phyloP scores from a whole-genome alignment of 2,113 vertebrate species.

The Poeciliopsis retropinna region DNA sequence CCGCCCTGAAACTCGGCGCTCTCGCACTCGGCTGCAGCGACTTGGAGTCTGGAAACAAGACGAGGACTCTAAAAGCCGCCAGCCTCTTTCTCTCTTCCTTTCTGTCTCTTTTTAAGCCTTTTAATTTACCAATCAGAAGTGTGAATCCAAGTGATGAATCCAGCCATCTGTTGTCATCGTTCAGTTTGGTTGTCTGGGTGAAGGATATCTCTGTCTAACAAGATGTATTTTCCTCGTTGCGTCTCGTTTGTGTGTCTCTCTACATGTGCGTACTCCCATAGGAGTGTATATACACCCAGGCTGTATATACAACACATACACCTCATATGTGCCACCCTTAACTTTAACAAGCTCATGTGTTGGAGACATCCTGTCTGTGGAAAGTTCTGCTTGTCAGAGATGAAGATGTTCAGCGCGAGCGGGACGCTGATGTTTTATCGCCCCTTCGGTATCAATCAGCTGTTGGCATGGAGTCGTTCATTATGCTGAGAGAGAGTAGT shows the following conservation, averaged over 20 bases:
- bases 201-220: conserved; percentile 28
- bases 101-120: background rate
- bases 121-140: conserved; percentile 39
- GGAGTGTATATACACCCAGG: conserved; percentile 74
- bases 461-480: conserved; percentile 47
- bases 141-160: conserved; percentile 26
- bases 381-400: conserved; percentile 24
- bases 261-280: conserved; percentile 61
- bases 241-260: conserved; percentile 58
- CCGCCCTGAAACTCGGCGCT: background rate
- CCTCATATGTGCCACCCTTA: conserved; percentile 67
- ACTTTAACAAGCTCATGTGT: conserved; percentile 36
- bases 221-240: conserved; percentile 49
- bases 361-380: conserved; percentile 32
- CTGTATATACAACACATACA: conserved; percentile 80
- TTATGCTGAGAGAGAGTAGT: conserved; percentile 44
- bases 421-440: conserved; percentile 19
- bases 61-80: background rate
- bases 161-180: conserved; percentile 39
- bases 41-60: background rate
- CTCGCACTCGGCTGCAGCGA: conserved; percentile 19
- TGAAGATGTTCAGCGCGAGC: background rate
- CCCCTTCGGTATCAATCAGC: conserved; percentile 36
- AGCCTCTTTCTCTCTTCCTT: background rate
- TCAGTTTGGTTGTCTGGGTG: conserved; percentile 24